Evolutionary conservation across 2,797 vertebrate species (phyloP).

Genomic region (Urophycis tenuis): DNA sequence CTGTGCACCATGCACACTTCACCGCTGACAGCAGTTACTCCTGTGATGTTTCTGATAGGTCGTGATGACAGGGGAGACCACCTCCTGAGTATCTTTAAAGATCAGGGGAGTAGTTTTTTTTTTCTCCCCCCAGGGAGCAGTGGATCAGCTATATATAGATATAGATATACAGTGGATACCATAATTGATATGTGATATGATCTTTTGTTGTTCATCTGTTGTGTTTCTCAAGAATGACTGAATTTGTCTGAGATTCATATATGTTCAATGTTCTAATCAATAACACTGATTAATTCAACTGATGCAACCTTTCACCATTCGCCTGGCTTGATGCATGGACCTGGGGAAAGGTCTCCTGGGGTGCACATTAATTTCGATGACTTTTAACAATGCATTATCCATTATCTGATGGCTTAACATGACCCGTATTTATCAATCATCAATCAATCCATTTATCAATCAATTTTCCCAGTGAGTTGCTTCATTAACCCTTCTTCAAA

Average conservation of each 20-base stretch:
- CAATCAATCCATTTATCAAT: too few relatives aligned
- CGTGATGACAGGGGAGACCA: slow-evolving; percentile 26
- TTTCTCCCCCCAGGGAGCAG: not conserved
- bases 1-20: slow-evolving; percentile 35
- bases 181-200: too few relatives aligned
- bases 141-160: not conserved
- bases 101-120: not conserved
- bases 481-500: slow-evolving; percentile 64
- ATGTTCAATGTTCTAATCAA: not conserved
- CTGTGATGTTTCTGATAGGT: slow-evolving; percentile 39
- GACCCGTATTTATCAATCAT: slow-evolving; percentile 56
- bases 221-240: too few relatives aligned
- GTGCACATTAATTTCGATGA: slow-evolving; percentile 22
- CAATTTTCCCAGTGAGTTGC: slow-evolving; percentile 32
- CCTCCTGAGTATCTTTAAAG: not conserved
- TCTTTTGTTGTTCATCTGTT: too few relatives aligned
- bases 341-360: slow-evolving; percentile 19
- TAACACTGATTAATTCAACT: not conserved
- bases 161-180: too few relatives aligned
- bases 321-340: slow-evolving; percentile 12
- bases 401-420: slow-evolving; percentile 26
- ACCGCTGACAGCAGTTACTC: slow-evolving; percentile 15
- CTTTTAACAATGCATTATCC: slow-evolving; percentile 29
- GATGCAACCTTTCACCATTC: slow-evolving; percentile 7
- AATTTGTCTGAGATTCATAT: too few relatives aligned